These are phyloP conservation scores for Drosophila setosimentum DNA, from an alignment of 2,888 invertebrate genomes.

Conservation along the genomic window DNA sequence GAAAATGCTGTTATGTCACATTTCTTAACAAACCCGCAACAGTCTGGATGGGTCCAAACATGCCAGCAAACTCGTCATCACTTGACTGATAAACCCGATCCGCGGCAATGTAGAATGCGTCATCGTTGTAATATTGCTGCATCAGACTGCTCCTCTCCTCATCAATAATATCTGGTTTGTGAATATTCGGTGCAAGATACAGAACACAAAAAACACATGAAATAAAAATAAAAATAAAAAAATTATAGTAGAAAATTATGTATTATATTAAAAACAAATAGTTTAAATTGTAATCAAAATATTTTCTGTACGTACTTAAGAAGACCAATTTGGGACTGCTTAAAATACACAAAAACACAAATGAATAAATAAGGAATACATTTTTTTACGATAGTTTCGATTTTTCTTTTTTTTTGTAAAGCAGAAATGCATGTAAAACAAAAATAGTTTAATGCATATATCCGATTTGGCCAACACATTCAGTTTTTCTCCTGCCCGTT, in stretches of 20 bases:
- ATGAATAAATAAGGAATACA: background rate
- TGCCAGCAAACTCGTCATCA: conserved; percentile 84
- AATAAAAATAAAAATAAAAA: conserved; percentile 23
- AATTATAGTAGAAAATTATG: conserved; percentile 1
- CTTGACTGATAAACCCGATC: conserved; percentile 84
- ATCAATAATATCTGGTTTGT: conserved; percentile 80
- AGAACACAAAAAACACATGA: conserved; percentile 28
- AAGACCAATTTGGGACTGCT: background rate
- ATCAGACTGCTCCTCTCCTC: conserved; percentile 82
- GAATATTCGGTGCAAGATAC: background rate
- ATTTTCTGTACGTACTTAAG: background rate
- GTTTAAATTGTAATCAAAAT: background rate
- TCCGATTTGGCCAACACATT: no score
- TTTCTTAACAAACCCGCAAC: conserved; percentile 83
- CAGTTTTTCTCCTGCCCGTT: no score
- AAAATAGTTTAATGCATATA: background rate
- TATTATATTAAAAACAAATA: conserved; percentile 5
- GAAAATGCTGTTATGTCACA: conserved; percentile 19
- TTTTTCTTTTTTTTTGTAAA: background rate
- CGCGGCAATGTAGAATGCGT: conserved; percentile 84
- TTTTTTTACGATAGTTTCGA: background rate
- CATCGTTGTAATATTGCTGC: conserved; percentile 84
- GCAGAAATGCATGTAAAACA: background rate
- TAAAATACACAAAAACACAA: background rate
- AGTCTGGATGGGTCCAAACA: conserved; percentile 84